Conservation (phyloP, 2,888 invertebrate genomes). For the Dendrolimus pini region DNA sequence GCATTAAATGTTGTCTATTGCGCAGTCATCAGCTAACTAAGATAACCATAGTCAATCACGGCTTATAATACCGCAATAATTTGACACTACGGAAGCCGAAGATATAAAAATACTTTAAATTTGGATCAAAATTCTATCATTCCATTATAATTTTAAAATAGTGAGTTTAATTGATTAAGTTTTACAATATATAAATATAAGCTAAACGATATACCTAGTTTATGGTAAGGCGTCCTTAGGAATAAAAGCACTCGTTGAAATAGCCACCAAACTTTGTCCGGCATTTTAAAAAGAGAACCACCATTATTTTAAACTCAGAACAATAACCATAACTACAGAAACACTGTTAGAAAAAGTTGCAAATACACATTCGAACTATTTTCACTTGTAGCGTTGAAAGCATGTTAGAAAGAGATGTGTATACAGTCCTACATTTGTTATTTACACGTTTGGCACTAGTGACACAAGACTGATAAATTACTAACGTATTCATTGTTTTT, state of each 20-base stretch:
- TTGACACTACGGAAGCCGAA: slow-evolving; percentile 42
- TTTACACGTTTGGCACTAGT: too few species aligned
- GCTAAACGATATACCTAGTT: slow-evolving; percentile 36
- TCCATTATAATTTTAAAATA: slow-evolving; percentile 34
- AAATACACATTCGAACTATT: too few species aligned
- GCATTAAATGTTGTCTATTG: background rate
- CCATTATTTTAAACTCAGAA: too few species aligned
- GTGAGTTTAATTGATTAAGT: slow-evolving; percentile 21
- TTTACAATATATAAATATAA: slow-evolving; percentile 38
- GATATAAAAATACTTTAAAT: slow-evolving; percentile 19
- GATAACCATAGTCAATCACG: slow-evolving; percentile 1
- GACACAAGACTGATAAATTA: too few species aligned
- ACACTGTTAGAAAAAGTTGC: too few species aligned
- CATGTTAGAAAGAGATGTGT: too few species aligned
- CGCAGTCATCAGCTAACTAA: too few species aligned
- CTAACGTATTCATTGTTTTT: background rate
- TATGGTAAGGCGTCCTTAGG: slow-evolving; percentile 49
- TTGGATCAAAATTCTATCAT: slow-evolving; percentile 37
- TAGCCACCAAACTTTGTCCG: slow-evolving; percentile 13
- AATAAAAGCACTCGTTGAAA: slow-evolving; percentile 14
- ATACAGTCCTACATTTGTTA: too few species aligned
- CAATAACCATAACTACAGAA: too few species aligned
- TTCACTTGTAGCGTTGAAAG: too few species aligned
- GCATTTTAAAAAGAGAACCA: slow-evolving; percentile 1
- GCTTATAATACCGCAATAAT: slow-evolving; percentile 9